phyloP scores from a whole-genome alignment of 2,113 vertebrate species.

The Rattus norvegicus region DNA sequence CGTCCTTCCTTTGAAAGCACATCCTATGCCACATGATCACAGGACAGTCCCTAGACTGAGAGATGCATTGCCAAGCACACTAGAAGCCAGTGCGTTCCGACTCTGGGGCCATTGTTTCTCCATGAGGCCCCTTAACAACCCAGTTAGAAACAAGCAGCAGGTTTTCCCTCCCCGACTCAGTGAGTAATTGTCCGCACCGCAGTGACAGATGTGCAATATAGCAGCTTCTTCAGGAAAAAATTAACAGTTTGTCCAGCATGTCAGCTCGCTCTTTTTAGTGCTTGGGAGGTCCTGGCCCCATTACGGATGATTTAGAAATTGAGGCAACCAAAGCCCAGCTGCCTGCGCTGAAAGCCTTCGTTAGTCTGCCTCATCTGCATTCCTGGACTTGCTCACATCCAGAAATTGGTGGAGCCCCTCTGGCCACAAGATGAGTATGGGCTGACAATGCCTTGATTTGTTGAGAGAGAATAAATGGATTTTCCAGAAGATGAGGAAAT shows the following conservation, averaged over 20 bases:
- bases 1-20: neutral
- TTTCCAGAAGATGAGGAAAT: constrained; percentile 99
- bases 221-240: constrained; percentile 95
- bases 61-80: neutral
- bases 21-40: neutral
- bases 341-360: constrained; percentile 88
- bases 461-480: constrained; percentile 99
- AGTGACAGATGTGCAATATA: constrained; percentile 98
- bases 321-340: constrained; percentile 90
- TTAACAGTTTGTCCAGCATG: constrained; percentile 98
- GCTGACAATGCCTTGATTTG: constrained; percentile 99
- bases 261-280: constrained; percentile 97
- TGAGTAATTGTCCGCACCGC: constrained; percentile 91
- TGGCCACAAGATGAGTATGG: constrained; percentile 94
- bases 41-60: neutral
- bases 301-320: constrained; percentile 99
- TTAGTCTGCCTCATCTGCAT: constrained; percentile 94
- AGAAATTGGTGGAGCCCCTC: constrained; percentile 92
- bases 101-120: constrained; percentile 72
- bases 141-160: constrained; percentile 83
- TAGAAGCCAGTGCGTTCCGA: neutral
- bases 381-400: constrained; percentile 88
- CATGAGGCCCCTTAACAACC: constrained; percentile 84
- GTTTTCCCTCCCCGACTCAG: constrained; percentile 80
- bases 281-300: constrained; percentile 98